phyloP scores from a whole-genome alignment of 2,888 invertebrate genomes.

The Harmothoe impar region DNA sequence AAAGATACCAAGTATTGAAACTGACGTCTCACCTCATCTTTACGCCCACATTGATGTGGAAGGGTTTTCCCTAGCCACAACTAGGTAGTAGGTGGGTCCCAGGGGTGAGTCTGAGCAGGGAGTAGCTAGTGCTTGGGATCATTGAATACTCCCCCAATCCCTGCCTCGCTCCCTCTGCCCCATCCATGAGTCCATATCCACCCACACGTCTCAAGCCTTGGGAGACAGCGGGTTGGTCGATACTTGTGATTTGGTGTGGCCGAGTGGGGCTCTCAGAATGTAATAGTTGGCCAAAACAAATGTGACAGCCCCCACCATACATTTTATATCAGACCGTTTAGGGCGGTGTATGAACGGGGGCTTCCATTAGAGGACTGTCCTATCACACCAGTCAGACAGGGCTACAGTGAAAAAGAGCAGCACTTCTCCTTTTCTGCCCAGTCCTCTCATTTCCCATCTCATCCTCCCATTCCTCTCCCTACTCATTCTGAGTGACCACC shows the following conservation, averaged over 20 bases:
- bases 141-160: no score
- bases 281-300: neutral
- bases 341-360: neutral
- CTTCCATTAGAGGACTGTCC: neutral
- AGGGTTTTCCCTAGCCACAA: no score
- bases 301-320: constrained; percentile 18
- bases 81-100: no score
- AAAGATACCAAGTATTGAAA: no score
- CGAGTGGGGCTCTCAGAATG: neutral
- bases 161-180: neutral
- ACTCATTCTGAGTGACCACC: no score
- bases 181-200: neutral
- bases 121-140: no score
- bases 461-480: neutral
- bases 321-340: constrained; percentile 3
- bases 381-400: neutral
- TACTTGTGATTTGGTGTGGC: constrained; percentile 5
- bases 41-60: no score
- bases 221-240: neutral
- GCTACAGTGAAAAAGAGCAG: no score
- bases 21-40: no score
- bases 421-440: neutral
- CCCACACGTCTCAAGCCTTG: neutral
- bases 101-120: no score
- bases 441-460: neutral